Evolutionary conservation across 2,888 invertebrate genomes (phyloP), one percentile per base, ranked within the genome.

Genomic region (Agrochola lychnidis): DNA sequence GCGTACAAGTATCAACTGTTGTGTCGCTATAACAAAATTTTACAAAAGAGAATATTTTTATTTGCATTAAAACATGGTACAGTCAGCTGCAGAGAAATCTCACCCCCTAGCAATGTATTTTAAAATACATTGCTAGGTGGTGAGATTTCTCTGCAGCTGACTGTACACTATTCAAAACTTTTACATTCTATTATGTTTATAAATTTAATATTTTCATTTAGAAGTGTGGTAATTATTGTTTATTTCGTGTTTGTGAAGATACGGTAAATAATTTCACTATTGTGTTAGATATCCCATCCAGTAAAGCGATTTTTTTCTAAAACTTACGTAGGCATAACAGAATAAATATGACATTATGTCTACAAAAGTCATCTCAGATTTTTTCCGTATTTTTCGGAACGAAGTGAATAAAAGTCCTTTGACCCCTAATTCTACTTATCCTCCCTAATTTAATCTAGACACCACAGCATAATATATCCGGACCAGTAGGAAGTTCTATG

Each of bases 391-490:
- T 53, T 25, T n/a, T 42, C 30, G n/a, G 48, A 59, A 70, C 42
- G 9, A 19, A 57, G 59, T 57, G 0, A 78, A 70, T 42, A 42
- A 70, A 48, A 19, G 30, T 42, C 30, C 40, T 79, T 76, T 79
- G 79, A 59, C 40, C n/a, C 7, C n/a, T 19, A 59, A 59, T 30
- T 71, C 30, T 57, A 16, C 70, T 70, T 76, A 70, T 42, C 57
- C 79, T 5, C 6, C 3, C 12, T 71, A 59, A 76, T 76, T 42
- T 36, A 76, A 59, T 71, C 48, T 51, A 70, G 14, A 48, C 4
- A n/a, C 14, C 14, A 48, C 19, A 57, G 25, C 19, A 30, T 40
- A 40, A 48, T 69, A 78, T 70, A 78, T 69, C 53, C 48, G 40
- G 25, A 51, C 7, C 36, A 48, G 70, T 40, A 40, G 48, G 40